Evolutionary conservation across 2,113 vertebrate genomes (phyloP).

Genomic region (Cyanocitta stelleri): DNA sequence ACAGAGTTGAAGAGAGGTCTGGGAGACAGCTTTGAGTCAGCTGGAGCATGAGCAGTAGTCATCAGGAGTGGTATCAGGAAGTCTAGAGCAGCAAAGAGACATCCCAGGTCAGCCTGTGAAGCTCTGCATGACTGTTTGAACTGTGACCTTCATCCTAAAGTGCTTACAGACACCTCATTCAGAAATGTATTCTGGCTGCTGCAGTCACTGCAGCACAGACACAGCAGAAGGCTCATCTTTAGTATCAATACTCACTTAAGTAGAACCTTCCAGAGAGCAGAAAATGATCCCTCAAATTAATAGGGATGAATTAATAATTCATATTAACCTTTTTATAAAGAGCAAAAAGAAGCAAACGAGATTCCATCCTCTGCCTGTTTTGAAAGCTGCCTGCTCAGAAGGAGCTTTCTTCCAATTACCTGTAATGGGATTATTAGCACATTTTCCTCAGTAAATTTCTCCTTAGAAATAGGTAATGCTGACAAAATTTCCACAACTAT

Average conservation of each 20-base stretch:
- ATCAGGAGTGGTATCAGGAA: neutral
- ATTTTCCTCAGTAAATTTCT: neutral
- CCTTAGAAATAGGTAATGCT: neutral
- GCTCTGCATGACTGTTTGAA: neutral
- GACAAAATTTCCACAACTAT: neutral
- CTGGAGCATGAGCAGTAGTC: neutral
- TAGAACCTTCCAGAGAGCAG: neutral
- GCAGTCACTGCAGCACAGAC: neutral
- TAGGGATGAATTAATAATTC: neutral
- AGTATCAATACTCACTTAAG: neutral
- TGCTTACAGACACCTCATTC: neutral
- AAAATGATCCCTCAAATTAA: neutral
- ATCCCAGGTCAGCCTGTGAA: neutral
- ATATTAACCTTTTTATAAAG: neutral
- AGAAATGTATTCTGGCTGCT: neutral
- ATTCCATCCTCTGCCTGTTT: neutral
- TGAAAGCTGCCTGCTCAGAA: neutral
- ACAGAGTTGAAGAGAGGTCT: neutral
- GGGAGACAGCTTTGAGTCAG: neutral
- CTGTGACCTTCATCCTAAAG: fast-evolving
- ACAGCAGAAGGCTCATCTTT: neutral
- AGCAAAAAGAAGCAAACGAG: neutral
- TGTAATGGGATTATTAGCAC: neutral
- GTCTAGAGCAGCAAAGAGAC: neutral
- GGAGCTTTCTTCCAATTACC: neutral